A percentile compares a stretch with the other conserved stretches of the same genome.
Conservation (phyloP, 2,797 vertebrate genomes). For the Sciaenops ocellatus region DNA sequence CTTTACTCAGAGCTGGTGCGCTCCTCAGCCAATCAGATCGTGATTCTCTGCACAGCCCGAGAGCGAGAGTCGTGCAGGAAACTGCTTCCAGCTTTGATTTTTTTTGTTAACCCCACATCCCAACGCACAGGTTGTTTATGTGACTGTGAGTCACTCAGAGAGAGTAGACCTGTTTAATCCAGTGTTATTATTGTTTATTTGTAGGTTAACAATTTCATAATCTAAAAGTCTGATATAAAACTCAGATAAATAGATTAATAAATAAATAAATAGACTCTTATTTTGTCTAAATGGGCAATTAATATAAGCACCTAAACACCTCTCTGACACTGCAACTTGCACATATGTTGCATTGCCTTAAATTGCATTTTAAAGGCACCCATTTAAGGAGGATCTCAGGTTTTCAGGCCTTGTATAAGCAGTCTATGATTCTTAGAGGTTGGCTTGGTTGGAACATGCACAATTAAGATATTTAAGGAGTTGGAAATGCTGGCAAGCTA, state of each 20-base stretch:
- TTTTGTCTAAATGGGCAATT: background rate
- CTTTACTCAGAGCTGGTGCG: conserved; percentile 66
- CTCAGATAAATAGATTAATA: conserved; percentile 7
- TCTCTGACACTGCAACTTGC: conserved; percentile 1
- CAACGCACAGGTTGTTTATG: conserved; percentile 20
- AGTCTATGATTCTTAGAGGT: background rate
- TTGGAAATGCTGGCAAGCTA: too few relatives aligned
- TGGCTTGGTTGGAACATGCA: background rate
- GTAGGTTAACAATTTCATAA: conserved; percentile 12
- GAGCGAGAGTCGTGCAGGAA: conserved; percentile 57
- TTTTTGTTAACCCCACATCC: conserved; percentile 4
- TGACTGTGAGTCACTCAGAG: conserved; percentile 3
- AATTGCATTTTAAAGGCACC: background rate
- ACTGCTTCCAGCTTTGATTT: conserved; percentile 30
- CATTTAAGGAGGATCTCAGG: too few relatives aligned
- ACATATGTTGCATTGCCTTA: background rate
- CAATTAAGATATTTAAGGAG: background rate
- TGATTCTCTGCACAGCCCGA: conserved; percentile 40
- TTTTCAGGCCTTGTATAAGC: background rate
- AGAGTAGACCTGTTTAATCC: conserved; percentile 18
- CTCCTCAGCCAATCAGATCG: conserved; percentile 81
- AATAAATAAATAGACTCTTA: background rate
- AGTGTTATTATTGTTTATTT: background rate
- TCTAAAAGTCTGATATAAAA: background rate
- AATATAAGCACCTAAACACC: background rate